Percentiles rank a stretch among this genome's conserved stretches.
Conservation (phyloP, 2,797 vertebrate genomes). For the Moxostoma hubbsi region DNA sequence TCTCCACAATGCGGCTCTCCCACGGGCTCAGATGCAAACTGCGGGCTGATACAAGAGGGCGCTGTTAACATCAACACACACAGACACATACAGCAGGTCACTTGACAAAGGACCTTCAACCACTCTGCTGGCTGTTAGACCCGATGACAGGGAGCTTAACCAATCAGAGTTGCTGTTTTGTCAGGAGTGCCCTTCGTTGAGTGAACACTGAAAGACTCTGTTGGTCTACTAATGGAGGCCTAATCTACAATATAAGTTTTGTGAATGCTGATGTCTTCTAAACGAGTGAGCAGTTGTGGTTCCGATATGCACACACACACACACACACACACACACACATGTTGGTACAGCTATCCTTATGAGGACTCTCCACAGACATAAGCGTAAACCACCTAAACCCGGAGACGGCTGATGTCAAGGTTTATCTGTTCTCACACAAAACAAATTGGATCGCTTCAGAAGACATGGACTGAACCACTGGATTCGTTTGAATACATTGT, state of each 20-base stretch:
- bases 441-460: too few relatives aligned
- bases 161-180: neutral
- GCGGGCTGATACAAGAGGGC: slow-evolving; percentile 82
- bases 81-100: neutral
- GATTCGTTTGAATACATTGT: too few relatives aligned
- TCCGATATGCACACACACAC: too few relatives aligned
- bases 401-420: too few relatives aligned
- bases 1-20: slow-evolving; percentile 97
- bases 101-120: neutral
- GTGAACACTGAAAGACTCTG: neutral
- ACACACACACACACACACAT: too few relatives aligned
- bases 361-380: too few relatives aligned
- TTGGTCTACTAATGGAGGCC: too few relatives aligned
- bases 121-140: neutral
- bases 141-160: neutral
- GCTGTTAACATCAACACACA: slow-evolving; percentile 56
- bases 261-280: neutral
- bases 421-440: too few relatives aligned
- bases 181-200: slow-evolving; percentile 3
- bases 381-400: too few relatives aligned
- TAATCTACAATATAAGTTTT: neutral
- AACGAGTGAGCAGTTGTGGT: neutral
- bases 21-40: slow-evolving; percentile 93
- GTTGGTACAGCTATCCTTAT: too few relatives aligned
- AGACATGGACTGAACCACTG: too few relatives aligned